Evolutionary conservation across 2,888 invertebrate species (phyloP), one percentile per base, ranked within the genome.

Genomic region (Synergus gifuensis): DNA sequence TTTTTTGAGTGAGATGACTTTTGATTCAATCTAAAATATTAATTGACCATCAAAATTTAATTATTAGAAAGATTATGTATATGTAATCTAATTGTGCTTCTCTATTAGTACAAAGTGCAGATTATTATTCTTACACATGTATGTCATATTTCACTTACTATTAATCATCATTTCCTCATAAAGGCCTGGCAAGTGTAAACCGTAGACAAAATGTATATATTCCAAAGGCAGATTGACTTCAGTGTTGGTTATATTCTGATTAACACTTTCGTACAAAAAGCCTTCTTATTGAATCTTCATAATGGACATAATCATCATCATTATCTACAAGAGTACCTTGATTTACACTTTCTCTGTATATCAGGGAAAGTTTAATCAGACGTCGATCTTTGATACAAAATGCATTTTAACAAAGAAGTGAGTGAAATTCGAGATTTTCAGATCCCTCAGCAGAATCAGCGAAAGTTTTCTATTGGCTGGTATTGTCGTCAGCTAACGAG

Each of bases 391-490:
- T 82, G 80, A 84, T 84, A 84, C 81, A 83, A 84, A 83, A 83
- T 83, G 84, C 84, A 83, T 83, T 84, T 82, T 84, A 82, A 82
- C 83, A 84, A 83, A 81, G 78, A 79, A 81, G 83, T 80, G 78
- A 84, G 83, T 83, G 84, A 82, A 84, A 84, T 83, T 84, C 81
- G 79, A 83, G 83, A 80, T 82, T 82, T 78, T 80, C 81, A 77
- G 78, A 76, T 79, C 82, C 76, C 80, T 80, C 81, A 80, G 79
- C 82, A 81, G 79, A 84, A 83, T 84, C 82, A 82, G 82, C 82
- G 83, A 83, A 84, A 84, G 84, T 83, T 82, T 84, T 83, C 84
- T 81, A 79, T 82, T 82, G 82, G 83, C 84, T 82, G 82, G 83
- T 83, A 79, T 82, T 76, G 80, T 82, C 83, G 78, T 77, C 76